phyloP scores from a whole-genome alignment of 2,113 vertebrate genomes.

The Phasianus colchicus region DNA sequence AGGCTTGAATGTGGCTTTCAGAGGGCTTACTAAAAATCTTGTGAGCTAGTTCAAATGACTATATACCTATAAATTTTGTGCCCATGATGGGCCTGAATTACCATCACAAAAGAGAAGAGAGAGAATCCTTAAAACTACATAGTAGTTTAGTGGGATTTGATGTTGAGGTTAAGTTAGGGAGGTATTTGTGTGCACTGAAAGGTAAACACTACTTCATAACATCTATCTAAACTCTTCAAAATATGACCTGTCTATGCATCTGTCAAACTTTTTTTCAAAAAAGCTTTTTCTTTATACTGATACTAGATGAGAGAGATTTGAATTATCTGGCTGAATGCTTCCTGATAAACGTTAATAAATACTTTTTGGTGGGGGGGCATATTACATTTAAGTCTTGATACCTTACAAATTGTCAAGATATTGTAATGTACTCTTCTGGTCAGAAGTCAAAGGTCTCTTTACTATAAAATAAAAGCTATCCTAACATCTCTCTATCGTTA shows the following conservation, averaged over 20 bases:
- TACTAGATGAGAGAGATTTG: neutral
- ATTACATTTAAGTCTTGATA: constrained; percentile 1
- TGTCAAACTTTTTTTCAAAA: neutral
- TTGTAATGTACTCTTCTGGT: neutral
- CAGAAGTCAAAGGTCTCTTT: neutral
- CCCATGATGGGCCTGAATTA: neutral
- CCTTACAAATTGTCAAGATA: neutral
- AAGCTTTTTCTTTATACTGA: neutral
- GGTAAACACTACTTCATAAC: neutral
- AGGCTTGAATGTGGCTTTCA: neutral
- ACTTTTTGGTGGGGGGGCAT: neutral
- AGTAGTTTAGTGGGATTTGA: neutral
- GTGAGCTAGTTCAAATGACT: neutral
- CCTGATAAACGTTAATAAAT: neutral
- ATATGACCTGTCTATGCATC: neutral
- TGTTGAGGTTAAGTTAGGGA: fast-evolving
- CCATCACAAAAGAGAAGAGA: neutral
- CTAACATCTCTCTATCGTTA: neutral
- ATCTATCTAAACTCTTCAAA: fast-evolving
- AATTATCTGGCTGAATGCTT: constrained; percentile 14
- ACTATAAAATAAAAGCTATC: neutral
- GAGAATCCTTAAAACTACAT: neutral
- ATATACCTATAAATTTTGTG: neutral
- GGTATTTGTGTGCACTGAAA: neutral
- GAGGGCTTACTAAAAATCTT: neutral